Conservation (phyloP, 2,888 invertebrate genomes). For the Steinernema hermaphroditum region DNA sequence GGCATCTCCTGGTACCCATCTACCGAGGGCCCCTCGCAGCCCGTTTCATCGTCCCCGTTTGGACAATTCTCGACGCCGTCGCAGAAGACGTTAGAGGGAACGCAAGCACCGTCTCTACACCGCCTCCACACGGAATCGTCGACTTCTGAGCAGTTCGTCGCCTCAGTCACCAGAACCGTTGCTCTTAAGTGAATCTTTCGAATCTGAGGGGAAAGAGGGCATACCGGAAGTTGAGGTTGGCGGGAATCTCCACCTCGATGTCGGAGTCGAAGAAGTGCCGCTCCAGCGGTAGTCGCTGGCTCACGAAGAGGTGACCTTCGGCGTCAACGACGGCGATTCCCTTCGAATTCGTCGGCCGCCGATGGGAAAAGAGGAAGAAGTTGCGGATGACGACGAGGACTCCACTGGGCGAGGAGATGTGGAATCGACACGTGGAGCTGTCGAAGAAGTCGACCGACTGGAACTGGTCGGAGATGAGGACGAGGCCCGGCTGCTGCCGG, state of each 20-base stretch:
- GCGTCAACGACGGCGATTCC: neutral
- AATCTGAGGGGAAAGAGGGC: no score
- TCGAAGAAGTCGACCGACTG: neutral
- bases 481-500: neutral
- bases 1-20: neutral
- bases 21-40: neutral
- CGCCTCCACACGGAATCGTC: neutral
- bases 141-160: neutral
- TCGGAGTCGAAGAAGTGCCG: neutral
- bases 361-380: neutral
- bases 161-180: neutral
- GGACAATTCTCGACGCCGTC: neutral
- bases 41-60: neutral
- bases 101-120: neutral
- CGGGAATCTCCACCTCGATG: neutral
- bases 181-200: no score
- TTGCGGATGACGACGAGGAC: slow-evolving; percentile 7
- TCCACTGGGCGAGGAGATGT: neutral
- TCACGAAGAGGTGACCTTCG: neutral
- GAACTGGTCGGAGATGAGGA: neutral
- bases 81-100: neutral
- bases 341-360: neutral
- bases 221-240: neutral
- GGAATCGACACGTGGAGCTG: neutral
- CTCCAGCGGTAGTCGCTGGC: neutral